A percentile compares a stretch with the other conserved stretches of the same genome.
phyloP scores from a whole-genome alignment of 2,888 invertebrate genomes.

The Cloeon dipterum region DNA sequence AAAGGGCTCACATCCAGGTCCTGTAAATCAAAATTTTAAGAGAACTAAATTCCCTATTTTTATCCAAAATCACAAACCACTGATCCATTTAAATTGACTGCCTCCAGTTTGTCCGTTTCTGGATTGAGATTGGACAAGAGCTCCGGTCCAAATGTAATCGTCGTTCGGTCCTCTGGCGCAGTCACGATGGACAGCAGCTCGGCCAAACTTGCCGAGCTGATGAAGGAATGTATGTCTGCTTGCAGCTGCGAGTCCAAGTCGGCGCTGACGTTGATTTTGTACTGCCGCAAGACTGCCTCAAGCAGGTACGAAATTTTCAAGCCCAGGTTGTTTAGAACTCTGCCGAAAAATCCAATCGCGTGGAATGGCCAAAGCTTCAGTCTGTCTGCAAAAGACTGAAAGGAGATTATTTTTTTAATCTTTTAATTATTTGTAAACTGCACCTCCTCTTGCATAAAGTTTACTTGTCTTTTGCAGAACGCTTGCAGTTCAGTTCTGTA shows the following conservation, averaged over 20 bases:
- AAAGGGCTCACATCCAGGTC: too few species aligned
- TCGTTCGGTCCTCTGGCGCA: too few species aligned
- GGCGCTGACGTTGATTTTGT: constrained; percentile 1
- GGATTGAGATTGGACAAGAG: too few species aligned
- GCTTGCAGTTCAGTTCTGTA: constrained; percentile 7
- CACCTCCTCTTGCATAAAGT: neutral
- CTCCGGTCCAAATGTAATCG: too few species aligned
- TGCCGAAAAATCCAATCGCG: constrained; percentile 5
- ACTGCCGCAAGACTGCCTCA: constrained; percentile 7
- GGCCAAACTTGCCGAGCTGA: constrained; percentile 5
- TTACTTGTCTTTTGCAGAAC: constrained; percentile 5
- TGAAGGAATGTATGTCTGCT: constrained; percentile 5
- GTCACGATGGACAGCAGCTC: constrained; percentile 6
- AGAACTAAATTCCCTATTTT: too few species aligned
- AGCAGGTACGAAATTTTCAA: constrained; percentile 5
- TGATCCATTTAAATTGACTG: too few species aligned
- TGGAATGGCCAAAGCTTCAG: constrained; percentile 5
- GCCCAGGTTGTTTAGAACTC: constrained; percentile 5
- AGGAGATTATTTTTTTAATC: neutral
- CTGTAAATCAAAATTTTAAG: too few species aligned
- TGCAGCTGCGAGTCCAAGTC: constrained; percentile 2
- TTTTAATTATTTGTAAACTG: neutral
- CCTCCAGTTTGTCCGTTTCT: too few species aligned
- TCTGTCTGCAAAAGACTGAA: neutral
- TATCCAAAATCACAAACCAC: too few species aligned